phyloP scores from a whole-genome alignment of 1,140 invertebrate species.

The Papilio helenus region DNA sequence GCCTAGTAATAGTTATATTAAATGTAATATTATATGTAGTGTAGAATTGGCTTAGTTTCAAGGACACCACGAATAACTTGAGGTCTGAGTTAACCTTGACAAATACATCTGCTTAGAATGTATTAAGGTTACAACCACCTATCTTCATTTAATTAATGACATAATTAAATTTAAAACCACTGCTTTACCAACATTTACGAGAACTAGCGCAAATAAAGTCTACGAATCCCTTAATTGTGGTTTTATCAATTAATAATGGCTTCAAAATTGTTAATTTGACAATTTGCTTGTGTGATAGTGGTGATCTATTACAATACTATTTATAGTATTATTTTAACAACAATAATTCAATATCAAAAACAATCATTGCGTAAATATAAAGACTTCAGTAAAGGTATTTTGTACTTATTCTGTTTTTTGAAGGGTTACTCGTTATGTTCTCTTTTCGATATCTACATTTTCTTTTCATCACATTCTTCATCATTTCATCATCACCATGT shows the following conservation, averaged over 20 bases:
- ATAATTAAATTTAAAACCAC: slow-evolving; percentile 9
- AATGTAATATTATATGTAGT: not conserved
- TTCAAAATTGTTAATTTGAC: not conserved
- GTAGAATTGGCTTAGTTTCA: not conserved
- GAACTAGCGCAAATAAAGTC: not conserved
- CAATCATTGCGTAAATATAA: too few species aligned
- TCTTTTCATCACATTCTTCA: too few species aligned
- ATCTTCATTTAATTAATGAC: slow-evolving; percentile 3
- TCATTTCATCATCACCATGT: too few species aligned
- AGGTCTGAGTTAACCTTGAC: not conserved
- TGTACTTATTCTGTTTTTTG: too few species aligned
- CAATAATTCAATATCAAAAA: too few species aligned
- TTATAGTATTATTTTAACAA: too few species aligned
- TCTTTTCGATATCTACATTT: too few species aligned
- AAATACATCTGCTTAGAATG: not conserved
- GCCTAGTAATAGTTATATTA: too few species aligned
- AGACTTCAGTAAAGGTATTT: not conserved
- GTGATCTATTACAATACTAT: too few species aligned
- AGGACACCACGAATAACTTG: not conserved
- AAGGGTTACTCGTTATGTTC: too few species aligned
- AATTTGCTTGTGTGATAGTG: not conserved
- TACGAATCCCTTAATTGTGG: not conserved
- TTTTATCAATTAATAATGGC: not conserved
- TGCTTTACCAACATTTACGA: not conserved
- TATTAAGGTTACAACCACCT: not conserved